phyloP scores from a whole-genome alignment of 2,113 vertebrate genomes.

The Sphaerodactylus townsendi region DNA sequence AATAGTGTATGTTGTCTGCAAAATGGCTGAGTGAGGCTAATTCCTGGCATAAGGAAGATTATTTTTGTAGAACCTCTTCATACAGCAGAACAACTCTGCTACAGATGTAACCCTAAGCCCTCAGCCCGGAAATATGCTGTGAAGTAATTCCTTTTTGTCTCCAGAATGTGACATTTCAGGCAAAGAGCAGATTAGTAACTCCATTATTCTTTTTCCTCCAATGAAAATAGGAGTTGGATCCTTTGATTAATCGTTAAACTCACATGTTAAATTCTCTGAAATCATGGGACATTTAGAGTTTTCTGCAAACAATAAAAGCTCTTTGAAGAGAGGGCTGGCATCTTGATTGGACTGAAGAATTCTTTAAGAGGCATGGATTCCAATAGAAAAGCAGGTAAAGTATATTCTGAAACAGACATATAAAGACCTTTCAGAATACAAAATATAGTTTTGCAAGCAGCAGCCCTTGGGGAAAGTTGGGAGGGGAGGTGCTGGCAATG shows the following conservation, averaged over 20 bases:
- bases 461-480: neutral
- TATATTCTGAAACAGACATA: constrained; percentile 44
- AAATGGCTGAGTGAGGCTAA: neutral
- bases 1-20: neutral
- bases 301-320: constrained; percentile 64
- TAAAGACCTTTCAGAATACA: neutral
- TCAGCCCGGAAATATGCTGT: neutral
- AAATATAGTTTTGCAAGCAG: neutral
- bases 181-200: neutral
- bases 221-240: constrained; percentile 65
- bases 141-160: too few species aligned
- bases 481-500: neutral
- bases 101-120: neutral
- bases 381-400: constrained; percentile 76
- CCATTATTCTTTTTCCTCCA: neutral
- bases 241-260: constrained; percentile 61
- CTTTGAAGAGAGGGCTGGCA: constrained; percentile 65
- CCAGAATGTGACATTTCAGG: neutral
- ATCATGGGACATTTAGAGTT: constrained; percentile 52
- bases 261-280: constrained; percentile 62
- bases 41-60: neutral
- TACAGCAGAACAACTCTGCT: neutral
- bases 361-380: constrained; percentile 70
- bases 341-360: constrained; percentile 37
- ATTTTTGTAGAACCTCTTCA: neutral